These are phyloP conservation scores for Saturnia pavonia DNA, from an alignment of 2,888 invertebrate genomes.

Conservation along the genomic window DNA sequence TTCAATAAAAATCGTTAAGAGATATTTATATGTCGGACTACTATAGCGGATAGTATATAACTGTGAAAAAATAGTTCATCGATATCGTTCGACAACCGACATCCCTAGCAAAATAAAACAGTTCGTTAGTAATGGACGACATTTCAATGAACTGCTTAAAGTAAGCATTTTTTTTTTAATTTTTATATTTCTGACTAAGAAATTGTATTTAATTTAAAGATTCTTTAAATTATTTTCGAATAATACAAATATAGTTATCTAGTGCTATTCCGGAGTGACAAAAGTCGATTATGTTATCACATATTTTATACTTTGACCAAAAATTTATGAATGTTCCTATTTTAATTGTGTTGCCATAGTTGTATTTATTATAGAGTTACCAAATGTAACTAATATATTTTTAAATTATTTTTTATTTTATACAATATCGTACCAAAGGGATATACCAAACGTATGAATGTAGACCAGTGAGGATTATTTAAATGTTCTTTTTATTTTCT, in stretches of 20 bases:
- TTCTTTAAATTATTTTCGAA: conserved; percentile 9
- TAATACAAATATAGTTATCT: neutral
- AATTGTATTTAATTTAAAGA: neutral
- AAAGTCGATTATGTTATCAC: conserved; percentile 1
- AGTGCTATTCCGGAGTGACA: conserved; percentile 28
- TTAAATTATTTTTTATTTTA: neutral
- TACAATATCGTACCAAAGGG: neutral
- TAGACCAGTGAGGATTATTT: too few species aligned
- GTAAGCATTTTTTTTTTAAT: neutral
- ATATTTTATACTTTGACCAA: conserved; percentile 26
- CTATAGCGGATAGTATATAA: neutral
- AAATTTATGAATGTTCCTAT: conserved; percentile 42
- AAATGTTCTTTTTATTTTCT: too few species aligned
- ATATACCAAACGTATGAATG: conserved; percentile 16
- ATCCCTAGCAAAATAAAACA: neutral
- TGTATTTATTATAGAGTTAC: conserved; percentile 29
- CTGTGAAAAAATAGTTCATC: neutral
- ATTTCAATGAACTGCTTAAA: neutral
- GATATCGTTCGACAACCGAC: neutral
- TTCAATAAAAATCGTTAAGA: too few species aligned
- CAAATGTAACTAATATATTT: conserved; percentile 27
- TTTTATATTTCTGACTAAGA: neutral
- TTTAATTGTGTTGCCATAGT: conserved; percentile 51
- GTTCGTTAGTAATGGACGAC: too few species aligned
- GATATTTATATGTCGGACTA: neutral